phyloP scores from a whole-genome alignment of 1,140 invertebrate genomes.

The Coenobita brevimanus region DNA sequence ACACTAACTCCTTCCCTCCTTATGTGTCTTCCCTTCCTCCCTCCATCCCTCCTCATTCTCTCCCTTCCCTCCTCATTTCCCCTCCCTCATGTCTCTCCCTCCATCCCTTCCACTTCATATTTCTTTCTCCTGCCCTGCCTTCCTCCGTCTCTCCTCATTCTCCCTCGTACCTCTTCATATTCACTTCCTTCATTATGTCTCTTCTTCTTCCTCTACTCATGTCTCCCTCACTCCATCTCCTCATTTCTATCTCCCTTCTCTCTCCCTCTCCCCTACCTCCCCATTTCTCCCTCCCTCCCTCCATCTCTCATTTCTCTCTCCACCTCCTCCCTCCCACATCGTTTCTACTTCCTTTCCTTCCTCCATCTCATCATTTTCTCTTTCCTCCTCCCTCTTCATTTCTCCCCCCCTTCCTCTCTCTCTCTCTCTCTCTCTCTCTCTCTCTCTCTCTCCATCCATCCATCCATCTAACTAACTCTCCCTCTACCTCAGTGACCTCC shows the following conservation, averaged over 20 bases:
- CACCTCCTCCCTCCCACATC: neutral
- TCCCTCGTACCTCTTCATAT: neutral
- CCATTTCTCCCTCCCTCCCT: constrained; percentile 6
- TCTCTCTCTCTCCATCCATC: neutral
- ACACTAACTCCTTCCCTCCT: neutral
- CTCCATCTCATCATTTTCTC: too few relatives aligned
- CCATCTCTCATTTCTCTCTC: too few relatives aligned
- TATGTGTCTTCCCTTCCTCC: neutral
- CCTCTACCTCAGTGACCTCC: too few relatives aligned
- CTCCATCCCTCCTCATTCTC: neutral
- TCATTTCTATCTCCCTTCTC: neutral
- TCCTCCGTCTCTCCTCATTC: neutral
- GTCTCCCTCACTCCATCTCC: neutral
- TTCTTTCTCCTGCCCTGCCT: neutral
- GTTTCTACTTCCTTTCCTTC: neutral
- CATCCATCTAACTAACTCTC: neutral
- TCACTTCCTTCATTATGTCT: neutral
- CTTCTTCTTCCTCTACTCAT: neutral
- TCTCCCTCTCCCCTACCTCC: neutral
- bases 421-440: constrained; percentile 39
- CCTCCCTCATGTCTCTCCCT: neutral
- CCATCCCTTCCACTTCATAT: neutral
- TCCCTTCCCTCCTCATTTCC: neutral
- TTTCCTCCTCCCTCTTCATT: neutral
- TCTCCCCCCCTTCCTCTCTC: neutral